These are phyloP conservation scores for Philhelius pedissequus DNA, from an alignment of 2,888 invertebrate species.

Conservation along the genomic window DNA sequence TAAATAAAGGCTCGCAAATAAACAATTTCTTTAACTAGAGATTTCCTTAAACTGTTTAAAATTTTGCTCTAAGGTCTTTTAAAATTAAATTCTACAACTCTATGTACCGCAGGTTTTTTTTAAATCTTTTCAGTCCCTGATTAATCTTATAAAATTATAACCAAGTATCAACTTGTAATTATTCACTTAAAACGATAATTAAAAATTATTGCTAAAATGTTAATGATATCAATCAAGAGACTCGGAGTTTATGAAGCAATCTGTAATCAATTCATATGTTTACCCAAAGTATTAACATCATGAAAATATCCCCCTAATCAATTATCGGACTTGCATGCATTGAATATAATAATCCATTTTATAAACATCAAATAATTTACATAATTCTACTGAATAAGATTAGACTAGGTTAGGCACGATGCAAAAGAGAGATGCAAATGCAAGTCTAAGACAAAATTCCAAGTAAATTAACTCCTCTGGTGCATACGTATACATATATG, in stretches of 20 bases:
- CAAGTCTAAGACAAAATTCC: background rate
- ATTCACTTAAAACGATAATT: too few relatives aligned
- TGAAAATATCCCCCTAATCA: constrained; percentile 55
- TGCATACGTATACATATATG: too few relatives aligned
- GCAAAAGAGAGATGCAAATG: background rate
- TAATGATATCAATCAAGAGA: background rate
- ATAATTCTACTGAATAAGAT: constrained; percentile 43
- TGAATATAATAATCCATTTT: constrained; percentile 44
- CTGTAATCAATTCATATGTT: constrained; percentile 13
- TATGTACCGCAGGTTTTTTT: too few relatives aligned
- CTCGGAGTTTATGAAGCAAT: background rate
- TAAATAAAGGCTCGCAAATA: too few relatives aligned
- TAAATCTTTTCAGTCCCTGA: too few relatives aligned
- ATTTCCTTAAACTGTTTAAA: too few relatives aligned
- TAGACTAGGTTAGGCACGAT: background rate
- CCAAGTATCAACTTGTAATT: too few relatives aligned
- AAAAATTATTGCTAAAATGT: background rate
- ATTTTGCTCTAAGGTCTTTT: too few relatives aligned
- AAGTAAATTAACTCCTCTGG: background rate
- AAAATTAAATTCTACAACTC: too few relatives aligned
- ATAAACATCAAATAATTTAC: constrained; percentile 62
- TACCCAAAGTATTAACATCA: constrained; percentile 42
- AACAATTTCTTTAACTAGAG: too few relatives aligned
- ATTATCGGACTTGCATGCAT: constrained; percentile 57
- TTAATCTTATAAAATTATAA: too few relatives aligned